Base-by-base conservation (phyloP, 2,113 vertebrate genomes). In the Miniopterus natalensis region DNA sequence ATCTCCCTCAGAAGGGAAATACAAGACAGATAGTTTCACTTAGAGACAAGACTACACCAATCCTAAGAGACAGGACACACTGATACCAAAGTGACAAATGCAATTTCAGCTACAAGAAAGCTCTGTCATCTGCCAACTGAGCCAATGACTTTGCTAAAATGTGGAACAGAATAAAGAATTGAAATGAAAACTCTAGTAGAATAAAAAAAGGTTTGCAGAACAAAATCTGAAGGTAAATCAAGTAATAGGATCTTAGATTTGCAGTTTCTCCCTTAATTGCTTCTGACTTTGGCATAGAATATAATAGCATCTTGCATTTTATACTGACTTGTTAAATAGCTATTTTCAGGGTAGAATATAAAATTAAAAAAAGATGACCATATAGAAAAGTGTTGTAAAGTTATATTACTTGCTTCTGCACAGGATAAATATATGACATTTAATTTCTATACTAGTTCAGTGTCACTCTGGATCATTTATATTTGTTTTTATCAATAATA, bases 11-110 rank as follows among this genome's bases (percentile, higher is more conserved):
- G 40, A 42, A 88, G 31, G 73, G 83, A 96, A 97, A 94, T 29
- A 8, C 7, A 95, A 97, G 93, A 97, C 90, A 96, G 86, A 94
- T 97, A 63, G 87, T 90, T 97, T 98, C 96, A 97, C 96, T 97
- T 97, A 93, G 96, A 98, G 96, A 97, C 42, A 95, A 96, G 91
- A 94, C 53, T 77, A 90, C 88, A 88, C 31, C 70, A 57, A 90
- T 88, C 88, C 87, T 97, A 73, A 88, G 94, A 97, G 96, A 96
- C 27, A 23, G 84, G 92, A n/a, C 73, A 96, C 68, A 59, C 88
- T 96, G 93, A 97, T 96, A 88, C 36, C 78, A 68, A 95, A 96
- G 78, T 95, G 97, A 97, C 89, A 97, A 97, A 97, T 96, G 31
- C 73, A 97, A 93, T 97, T 98, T 97, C 42, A 93, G 61, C 70